Conservation (phyloP, 2,113 vertebrate species). For the Gorsachius goisagi region DNA sequence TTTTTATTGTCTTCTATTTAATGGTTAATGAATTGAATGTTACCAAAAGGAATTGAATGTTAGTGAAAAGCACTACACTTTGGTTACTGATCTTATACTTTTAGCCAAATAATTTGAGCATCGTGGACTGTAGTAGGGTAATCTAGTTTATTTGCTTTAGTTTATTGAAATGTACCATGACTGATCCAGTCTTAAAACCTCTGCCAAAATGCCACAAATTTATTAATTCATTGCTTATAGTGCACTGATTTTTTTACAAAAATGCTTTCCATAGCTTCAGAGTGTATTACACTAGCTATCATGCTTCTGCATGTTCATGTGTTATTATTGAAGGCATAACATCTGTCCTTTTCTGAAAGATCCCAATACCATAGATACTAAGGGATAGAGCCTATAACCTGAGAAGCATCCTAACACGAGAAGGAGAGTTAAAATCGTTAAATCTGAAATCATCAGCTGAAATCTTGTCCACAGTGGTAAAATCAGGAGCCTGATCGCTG, state of each 20-base stretch:
- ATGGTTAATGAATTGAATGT: neutral
- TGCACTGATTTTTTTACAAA: neutral
- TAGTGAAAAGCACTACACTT: neutral
- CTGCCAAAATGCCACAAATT: neutral
- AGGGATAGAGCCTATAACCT: neutral
- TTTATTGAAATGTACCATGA: neutral
- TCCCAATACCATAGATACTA: neutral
- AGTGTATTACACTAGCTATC: neutral
- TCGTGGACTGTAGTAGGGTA: neutral
- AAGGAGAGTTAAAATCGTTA: neutral
- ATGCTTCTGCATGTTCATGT: rapidly evolving
- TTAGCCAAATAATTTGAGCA: neutral
- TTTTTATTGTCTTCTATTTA: neutral
- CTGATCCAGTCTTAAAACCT: neutral
- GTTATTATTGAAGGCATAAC: neutral
- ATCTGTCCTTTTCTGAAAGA: neutral
- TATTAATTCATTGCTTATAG: neutral
- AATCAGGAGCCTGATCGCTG: neutral
- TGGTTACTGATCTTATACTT: neutral
- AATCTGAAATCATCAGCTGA: neutral
- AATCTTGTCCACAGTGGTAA: neutral
- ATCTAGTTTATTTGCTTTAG: neutral
- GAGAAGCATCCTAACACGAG: neutral
- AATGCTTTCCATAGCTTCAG: neutral
- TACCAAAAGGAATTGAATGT: neutral